Conservation (phyloP, 2,113 vertebrate genomes). For the Oreotrochilus melanogaster region DNA sequence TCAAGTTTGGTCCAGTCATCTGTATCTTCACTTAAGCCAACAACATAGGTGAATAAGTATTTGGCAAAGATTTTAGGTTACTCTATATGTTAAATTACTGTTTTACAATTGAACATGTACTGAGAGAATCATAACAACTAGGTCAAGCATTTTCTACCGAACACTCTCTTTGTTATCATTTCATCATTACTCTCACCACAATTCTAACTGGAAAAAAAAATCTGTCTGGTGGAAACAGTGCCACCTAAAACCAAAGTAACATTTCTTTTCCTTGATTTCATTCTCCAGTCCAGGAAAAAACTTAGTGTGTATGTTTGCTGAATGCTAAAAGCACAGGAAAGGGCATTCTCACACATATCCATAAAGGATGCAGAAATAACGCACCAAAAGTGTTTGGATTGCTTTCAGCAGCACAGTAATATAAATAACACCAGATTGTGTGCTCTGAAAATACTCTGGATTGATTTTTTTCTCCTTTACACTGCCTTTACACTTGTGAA, state of each 20-base stretch:
- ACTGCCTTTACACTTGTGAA: background rate
- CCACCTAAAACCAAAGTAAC: background rate
- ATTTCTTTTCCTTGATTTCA: background rate
- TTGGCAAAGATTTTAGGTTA: slow-evolving; percentile 43
- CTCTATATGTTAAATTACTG: slow-evolving; percentile 51
- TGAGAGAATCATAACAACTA: slow-evolving; percentile 45
- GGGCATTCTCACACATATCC: background rate
- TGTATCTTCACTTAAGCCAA: slow-evolving; percentile 28
- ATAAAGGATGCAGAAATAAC: background rate
- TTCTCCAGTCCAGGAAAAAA: background rate
- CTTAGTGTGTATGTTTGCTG: background rate
- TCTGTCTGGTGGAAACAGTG: background rate
- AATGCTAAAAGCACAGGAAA: background rate
- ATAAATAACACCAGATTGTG: background rate
- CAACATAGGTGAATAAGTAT: slow-evolving; percentile 2
- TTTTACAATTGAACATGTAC: slow-evolving; percentile 27
- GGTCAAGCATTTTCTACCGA: slow-evolving; percentile 24
- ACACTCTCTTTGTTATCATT: slow-evolving; percentile 4
- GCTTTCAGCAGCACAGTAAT: background rate
- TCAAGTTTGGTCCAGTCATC: slow-evolving; percentile 2
- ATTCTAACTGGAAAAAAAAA: slow-evolving; percentile 34
- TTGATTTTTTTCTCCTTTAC: background rate
- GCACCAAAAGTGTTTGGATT: background rate
- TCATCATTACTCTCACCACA: background rate
- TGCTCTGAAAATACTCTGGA: background rate